These are phyloP conservation scores for Anoplophora glabripennis DNA, from an alignment of 1,140 invertebrate species.

Conservation along the genomic window DNA sequence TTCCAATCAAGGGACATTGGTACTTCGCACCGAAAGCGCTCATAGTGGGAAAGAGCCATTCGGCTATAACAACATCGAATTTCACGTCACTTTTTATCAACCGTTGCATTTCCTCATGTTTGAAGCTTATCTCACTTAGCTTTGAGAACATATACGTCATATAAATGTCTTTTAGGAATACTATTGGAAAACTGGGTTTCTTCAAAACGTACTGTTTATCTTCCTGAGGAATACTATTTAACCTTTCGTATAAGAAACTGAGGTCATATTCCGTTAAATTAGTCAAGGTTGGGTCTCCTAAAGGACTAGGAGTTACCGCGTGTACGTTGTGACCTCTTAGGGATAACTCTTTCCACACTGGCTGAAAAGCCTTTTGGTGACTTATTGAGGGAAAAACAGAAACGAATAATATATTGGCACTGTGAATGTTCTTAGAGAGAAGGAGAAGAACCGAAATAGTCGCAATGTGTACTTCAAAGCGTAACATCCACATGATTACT, in stretches of 20 bases:
- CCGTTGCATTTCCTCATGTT: slow-evolving; percentile 31
- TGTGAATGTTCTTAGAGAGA: neutral
- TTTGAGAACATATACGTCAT: slow-evolving; percentile 14
- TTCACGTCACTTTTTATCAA: slow-evolving; percentile 34
- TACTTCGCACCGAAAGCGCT: slow-evolving; percentile 39
- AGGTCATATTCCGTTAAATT: slow-evolving; percentile 30
- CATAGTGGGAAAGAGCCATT: slow-evolving; percentile 35
- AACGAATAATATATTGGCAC: slow-evolving; percentile 26
- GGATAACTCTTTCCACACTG: slow-evolving; percentile 40
- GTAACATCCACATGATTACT: neutral
- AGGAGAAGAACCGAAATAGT: neutral
- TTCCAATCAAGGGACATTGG: slow-evolving; percentile 39
- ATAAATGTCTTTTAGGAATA: slow-evolving; percentile 22
- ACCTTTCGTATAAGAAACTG: slow-evolving; percentile 15
- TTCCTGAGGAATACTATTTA: neutral
- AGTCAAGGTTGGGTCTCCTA: slow-evolving; percentile 20
- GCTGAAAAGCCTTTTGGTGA: slow-evolving; percentile 50
- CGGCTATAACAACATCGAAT: slow-evolving; percentile 45
- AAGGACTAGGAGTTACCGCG: slow-evolving; percentile 26
- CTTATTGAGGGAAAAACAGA: slow-evolving; percentile 44
- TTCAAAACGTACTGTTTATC: slow-evolving; percentile 5
- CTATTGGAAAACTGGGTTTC: slow-evolving; percentile 20
- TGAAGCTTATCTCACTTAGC: slow-evolving; percentile 15
- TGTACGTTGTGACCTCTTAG: slow-evolving; percentile 30
- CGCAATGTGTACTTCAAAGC: neutral